Evolutionary conservation across 2,113 vertebrate species (phyloP), one percentile per base, ranked within the genome.

Genomic region (Cyphomyrus plagiostoma): DNA sequence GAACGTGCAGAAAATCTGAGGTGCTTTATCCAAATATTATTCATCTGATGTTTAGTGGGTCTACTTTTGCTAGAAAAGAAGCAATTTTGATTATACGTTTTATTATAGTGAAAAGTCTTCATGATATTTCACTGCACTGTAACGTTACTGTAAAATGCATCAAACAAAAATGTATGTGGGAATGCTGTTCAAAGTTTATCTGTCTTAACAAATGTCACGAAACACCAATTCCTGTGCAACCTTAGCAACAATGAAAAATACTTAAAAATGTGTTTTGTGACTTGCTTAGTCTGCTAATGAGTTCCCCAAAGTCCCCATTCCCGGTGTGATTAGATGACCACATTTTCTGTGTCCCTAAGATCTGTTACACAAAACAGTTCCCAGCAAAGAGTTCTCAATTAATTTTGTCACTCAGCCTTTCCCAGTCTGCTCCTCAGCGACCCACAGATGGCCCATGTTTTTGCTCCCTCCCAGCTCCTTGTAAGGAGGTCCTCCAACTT

Each of bases 281-380:
- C 49, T 87, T 15, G 26, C 4, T 85, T 7, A 30, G 6, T 50
- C 13, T 87, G 45, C 45, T 89, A 89, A 89, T 80, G 46, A 89
- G 66, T 26, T 89, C 58, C 88, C 88, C 5, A 52, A 89, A 89
- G 62, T 49, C 46, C 13, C 46, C 21, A 49, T 89, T 88, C 70
- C n/a, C 66, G 77, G 15, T 39, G 45, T 19, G 66, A 74, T 77
- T 74, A 74, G 62, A 88, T 74, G 66, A 52, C 66, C 45, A 80
- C 13, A 42, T 50, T 74, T 80, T 52, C 62, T 45, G 42, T 49
- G 15, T 89, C 35, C 26, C 13, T 87, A 52, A 53, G 26, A 53
- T 26, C 49, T 19, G 7, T 53, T 46, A 56, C 17, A 15, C 30
- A 39, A 39, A 58, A 87, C 26, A 86, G 26, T 35, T 17, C 49